Conservation (phyloP, 2,797 vertebrate genomes). For the Notamacropus eugenii region DNA sequence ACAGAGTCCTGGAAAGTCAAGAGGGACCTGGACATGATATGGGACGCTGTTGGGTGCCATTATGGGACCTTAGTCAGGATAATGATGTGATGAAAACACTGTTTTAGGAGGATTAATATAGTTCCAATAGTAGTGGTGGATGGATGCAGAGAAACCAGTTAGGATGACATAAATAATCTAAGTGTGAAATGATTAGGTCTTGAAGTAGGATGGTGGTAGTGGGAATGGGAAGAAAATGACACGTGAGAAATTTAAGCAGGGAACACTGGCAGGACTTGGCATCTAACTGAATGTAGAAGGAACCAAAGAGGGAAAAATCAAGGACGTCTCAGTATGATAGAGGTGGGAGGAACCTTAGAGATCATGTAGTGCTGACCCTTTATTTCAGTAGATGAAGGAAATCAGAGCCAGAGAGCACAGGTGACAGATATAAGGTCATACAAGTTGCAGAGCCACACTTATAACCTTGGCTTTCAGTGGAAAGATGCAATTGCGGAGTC, state of each 20-base stretch:
- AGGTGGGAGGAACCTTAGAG: no score
- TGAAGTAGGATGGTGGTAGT: background rate
- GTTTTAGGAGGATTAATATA: constrained; percentile 20
- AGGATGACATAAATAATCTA: background rate
- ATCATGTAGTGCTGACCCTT: background rate
- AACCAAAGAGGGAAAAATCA: no score
- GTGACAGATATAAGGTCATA: background rate
- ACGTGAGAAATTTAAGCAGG: no score
- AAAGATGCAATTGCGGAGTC: no score
- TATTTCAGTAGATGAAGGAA: background rate
- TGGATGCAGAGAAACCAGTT: background rate
- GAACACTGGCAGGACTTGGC: no score
- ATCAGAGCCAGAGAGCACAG: no score
- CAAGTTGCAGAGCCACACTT: no score
- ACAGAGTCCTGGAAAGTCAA: background rate
- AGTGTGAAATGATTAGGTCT: background rate
- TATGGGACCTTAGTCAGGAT: background rate
- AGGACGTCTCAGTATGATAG: no score
- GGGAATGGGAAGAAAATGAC: background rate
- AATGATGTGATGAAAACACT: background rate
- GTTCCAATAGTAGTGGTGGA: background rate
- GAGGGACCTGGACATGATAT: background rate
- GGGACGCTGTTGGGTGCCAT: background rate
- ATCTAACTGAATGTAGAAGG: no score
- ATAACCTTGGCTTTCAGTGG: no score